phyloP scores from a whole-genome alignment of 2,113 vertebrate species.

The Urocolius indicus region DNA sequence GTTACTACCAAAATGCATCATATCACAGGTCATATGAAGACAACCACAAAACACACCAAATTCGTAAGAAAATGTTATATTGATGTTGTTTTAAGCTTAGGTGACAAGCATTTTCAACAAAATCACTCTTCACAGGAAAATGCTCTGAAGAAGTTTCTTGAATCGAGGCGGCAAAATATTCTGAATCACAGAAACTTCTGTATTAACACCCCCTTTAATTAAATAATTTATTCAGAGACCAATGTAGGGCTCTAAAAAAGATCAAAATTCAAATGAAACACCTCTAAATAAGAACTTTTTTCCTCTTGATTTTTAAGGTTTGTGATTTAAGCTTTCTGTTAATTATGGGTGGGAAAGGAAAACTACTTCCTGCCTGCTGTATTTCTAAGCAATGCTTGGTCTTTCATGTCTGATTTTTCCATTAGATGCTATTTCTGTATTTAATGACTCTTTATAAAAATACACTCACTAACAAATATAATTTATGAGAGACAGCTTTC shows the following conservation, averaged over 20 bases:
- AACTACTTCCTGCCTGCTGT: not conserved
- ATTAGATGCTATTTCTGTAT: not conserved
- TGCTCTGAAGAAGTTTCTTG: not conserved
- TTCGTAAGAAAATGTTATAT: not conserved
- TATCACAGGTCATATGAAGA: not conserved
- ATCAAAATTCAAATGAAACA: not conserved
- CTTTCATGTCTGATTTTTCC: slow-evolving; percentile 4
- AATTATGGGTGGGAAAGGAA: not conserved
- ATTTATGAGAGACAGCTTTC: not conserved
- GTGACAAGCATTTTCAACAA: not conserved
- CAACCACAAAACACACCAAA: not conserved
- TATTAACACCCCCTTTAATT: not conserved
- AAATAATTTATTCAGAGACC: not conserved
- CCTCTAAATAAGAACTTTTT: not conserved
- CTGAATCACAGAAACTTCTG: not conserved
- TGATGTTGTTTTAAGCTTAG: not conserved
- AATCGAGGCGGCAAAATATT: not conserved
- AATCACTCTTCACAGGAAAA: not conserved
- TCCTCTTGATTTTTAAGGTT: not conserved
- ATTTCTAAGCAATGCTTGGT: not conserved
- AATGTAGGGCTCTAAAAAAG: not conserved
- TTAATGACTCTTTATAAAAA: slow-evolving; percentile 15
- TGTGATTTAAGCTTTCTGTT: not conserved
- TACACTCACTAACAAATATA: not conserved
- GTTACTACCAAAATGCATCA: slow-evolving; percentile 7